Conservation (phyloP, 2,113 vertebrate species). For the Patagioenas fasciata region DNA sequence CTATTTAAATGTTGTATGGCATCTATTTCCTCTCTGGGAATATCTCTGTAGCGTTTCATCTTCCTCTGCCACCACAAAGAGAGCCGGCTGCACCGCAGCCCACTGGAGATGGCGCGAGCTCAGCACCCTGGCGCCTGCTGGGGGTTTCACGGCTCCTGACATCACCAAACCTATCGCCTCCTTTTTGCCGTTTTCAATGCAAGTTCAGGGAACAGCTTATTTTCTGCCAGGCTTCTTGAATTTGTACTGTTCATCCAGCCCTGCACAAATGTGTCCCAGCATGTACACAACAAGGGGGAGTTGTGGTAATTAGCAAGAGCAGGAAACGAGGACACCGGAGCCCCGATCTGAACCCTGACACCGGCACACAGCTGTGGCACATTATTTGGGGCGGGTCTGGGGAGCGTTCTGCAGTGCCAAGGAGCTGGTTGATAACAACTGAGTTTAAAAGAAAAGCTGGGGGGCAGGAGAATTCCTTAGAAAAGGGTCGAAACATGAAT, state of each 20-base stretch:
- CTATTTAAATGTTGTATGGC: slow-evolving; percentile 73
- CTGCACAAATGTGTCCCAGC: neutral
- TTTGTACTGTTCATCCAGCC: neutral
- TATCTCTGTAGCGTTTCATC: slow-evolving; percentile 63
- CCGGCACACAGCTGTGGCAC: neutral
- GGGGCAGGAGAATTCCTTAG: too few species aligned
- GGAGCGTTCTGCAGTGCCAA: neutral
- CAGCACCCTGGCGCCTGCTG: slow-evolving; percentile 19
- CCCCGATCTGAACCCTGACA: neutral
- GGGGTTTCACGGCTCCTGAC: slow-evolving; percentile 45
- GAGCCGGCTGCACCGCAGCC: slow-evolving; percentile 19
- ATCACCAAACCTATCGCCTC: neutral
- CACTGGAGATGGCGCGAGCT: slow-evolving; percentile 28
- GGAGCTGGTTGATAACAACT: neutral
- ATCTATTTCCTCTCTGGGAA: slow-evolving; percentile 62
- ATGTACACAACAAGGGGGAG: neutral
- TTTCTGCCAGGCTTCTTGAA: neutral
- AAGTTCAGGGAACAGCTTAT: neutral
- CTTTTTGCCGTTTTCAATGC: neutral
- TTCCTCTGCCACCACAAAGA: slow-evolving; percentile 52
- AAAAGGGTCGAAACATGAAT: neutral
- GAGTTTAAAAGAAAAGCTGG: neutral
- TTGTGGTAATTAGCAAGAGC: neutral
- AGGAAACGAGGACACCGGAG: neutral
- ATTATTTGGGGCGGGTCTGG: neutral